Conservation (phyloP, 53 echinoderm and acorn worm genomes). For the Echinometra lucunter region DNA sequence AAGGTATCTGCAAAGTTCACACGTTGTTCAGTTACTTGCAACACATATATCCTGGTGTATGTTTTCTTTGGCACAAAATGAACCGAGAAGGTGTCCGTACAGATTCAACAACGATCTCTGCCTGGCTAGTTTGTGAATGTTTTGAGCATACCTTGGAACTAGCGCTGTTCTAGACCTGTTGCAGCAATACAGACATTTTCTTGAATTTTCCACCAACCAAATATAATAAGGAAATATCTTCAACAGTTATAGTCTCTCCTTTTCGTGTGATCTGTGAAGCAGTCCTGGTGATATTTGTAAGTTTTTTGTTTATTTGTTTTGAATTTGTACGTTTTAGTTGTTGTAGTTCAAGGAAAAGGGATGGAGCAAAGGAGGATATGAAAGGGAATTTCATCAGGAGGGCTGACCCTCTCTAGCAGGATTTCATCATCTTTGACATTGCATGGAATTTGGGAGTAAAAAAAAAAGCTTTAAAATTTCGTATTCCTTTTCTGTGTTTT, state of each 20-base stretch:
- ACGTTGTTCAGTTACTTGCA: neutral
- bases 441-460: no score
- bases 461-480: no score
- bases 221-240: neutral
- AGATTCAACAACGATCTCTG: neutral
- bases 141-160: neutral
- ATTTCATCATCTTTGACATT: no score
- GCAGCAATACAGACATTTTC: no score
- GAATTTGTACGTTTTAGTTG: no score
- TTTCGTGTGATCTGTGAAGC: neutral
- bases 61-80: conserved; percentile 4
- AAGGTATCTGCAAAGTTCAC: neutral
- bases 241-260: neutral
- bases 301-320: neutral
- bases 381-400: no score
- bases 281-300: neutral
- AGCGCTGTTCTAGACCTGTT: neutral
- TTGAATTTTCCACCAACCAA: no score
- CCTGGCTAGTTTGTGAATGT: neutral
- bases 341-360: no score
- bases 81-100: neutral
- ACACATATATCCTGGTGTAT: neutral
- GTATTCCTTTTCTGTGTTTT: no score
- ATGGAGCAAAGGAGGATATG: no score
- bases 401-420: no score